Evolutionary conservation across 2,797 vertebrate species (phyloP).

Genomic region (Meda fulgida): DNA sequence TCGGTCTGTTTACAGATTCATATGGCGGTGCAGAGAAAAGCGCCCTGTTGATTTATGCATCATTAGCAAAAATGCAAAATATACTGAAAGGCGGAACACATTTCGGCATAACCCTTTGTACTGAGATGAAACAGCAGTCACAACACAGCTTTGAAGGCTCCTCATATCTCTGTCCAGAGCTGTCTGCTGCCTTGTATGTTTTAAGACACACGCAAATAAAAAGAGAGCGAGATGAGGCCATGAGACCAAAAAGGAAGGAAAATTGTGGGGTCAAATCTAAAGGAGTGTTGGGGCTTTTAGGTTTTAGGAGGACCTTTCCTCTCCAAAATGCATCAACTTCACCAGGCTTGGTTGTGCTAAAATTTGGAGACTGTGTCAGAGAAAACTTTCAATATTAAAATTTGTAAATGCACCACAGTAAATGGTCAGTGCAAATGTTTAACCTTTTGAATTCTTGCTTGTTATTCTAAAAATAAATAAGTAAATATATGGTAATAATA

Average conservation of each 20-base stretch:
- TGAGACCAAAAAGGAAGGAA: constrained; percentile 53
- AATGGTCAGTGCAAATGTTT: neutral
- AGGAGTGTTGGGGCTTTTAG: constrained; percentile 70
- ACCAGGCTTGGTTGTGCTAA: constrained; percentile 51
- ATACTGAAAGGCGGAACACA: constrained; percentile 60
- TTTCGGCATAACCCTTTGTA: constrained; percentile 65
- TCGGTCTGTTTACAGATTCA: constrained; percentile 54
- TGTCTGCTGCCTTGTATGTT: constrained; percentile 64
- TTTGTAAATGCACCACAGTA: neutral
- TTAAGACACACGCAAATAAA: constrained; percentile 60
- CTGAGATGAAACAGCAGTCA: constrained; percentile 63
- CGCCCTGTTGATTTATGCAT: constrained; percentile 62
- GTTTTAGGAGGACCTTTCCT: constrained; percentile 63
- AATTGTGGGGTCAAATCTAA: constrained; percentile 71
- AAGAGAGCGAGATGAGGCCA: constrained; percentile 44
- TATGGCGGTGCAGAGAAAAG: constrained; percentile 43
- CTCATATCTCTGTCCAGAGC: constrained; percentile 62
- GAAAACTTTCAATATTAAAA: neutral
- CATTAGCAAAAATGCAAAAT: constrained; percentile 67
- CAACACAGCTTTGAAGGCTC: constrained; percentile 62
- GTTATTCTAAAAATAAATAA: neutral
- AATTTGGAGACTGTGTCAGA: neutral
- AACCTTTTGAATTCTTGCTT: neutral
- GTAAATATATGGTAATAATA: neutral
- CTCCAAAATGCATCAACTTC: constrained; percentile 61